phyloP scores from a whole-genome alignment of 2,888 invertebrate species.

The Agrotis exclamationis region DNA sequence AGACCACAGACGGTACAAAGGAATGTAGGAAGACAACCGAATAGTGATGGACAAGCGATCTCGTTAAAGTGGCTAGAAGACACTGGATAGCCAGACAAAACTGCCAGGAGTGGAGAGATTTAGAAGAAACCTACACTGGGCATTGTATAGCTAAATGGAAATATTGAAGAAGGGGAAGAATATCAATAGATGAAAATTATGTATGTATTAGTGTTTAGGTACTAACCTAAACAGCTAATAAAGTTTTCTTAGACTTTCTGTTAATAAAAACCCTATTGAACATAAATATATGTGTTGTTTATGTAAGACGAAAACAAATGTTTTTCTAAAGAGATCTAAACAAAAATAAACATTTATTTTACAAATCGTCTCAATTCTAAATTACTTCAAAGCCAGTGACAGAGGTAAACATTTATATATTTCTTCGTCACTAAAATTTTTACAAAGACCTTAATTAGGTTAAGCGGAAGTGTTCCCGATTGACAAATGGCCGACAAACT shows the following conservation, averaged over 20 bases:
- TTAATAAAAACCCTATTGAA: background rate
- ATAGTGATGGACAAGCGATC: no score
- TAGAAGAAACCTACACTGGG: no score
- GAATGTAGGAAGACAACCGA: no score
- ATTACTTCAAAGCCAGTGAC: constrained; percentile 1
- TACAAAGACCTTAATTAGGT: constrained; percentile 7
- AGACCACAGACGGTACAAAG: no score
- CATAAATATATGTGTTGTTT: background rate
- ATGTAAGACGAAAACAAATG: background rate
- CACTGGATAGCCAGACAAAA: no score
- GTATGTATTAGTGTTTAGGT: no score
- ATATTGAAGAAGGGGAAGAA: no score
- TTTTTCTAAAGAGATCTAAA: background rate
- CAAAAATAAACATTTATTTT: background rate
- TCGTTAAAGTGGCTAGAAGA: no score
- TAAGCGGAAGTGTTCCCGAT: constrained; percentile 40
- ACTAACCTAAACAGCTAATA: no score
- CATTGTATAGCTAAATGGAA: no score
- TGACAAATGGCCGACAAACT: constrained; percentile 63
- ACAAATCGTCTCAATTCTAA: background rate
- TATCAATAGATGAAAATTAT: no score
- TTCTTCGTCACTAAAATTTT: constrained; percentile 22
- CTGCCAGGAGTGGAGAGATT: no score
- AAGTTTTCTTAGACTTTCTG: background rate
- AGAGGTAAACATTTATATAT: constrained; percentile 11